Base-by-base conservation (phyloP, 2,888 invertebrate species). In the Epirrita christyi region DNA sequence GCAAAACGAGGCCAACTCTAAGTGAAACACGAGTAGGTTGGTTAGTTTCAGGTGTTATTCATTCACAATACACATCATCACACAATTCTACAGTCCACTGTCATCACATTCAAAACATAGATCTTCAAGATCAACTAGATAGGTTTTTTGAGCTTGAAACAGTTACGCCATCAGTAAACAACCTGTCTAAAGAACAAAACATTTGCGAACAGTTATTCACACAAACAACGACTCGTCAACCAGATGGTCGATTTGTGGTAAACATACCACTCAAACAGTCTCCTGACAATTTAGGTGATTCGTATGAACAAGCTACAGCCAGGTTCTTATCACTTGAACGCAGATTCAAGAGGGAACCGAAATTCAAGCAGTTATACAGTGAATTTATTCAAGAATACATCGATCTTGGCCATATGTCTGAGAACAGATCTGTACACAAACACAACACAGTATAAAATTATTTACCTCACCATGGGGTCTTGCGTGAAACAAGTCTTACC, bases 251-350 rank as follows among this genome's bases (percentile, higher is more conserved):
- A 7, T 61, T 55, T 27, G 41, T n/a, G 11, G 62, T 65, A 11
- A 53, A 44, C 8, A 58, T 62, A n/a, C 62, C 58, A n/a, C 41
- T 65, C 7, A 51, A 52, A 2, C 46, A 56, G 36, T 56, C 60
- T 15, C 32, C 60, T 14, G 51, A 55, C 13, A 34, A 11, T 8
- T 40, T 62, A 10, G 57, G 62, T n/a, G 56, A 59, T 28, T 41
- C 55, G 3, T 56, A 42, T 42, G 38, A 36, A 13, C 13, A n/a
- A 38, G 64, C 61, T 6, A 15, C 48, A 34, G 9, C 37, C 6
- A 36, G 61, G 11, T n/a, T 59, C 61, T 42, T 50, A 13, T 42
- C 61, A n/a, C 41, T 64, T n/a, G 62, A 65, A 47, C 55, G 58
- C 21, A 50, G 53, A 43, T 41, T 51, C 9, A 36, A 49, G 32